These are phyloP conservation scores for Halictus rubicundus DNA, from an alignment of 1,140 invertebrate species.

Conservation along the genomic window DNA sequence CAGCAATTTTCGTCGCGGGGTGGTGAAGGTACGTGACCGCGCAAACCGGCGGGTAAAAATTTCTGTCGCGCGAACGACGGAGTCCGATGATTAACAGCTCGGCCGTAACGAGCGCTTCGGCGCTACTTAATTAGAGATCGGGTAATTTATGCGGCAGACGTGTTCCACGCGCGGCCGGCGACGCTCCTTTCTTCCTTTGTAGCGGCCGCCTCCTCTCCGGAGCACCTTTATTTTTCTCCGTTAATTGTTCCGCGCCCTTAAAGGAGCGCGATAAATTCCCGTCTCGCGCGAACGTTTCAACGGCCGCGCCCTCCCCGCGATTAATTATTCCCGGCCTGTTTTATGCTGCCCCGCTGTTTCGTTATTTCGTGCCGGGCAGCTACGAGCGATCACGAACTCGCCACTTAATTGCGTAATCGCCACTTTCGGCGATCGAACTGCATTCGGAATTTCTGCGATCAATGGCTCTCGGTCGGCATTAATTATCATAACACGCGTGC, in stretches of 20 bases:
- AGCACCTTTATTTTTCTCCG: conserved; percentile 31
- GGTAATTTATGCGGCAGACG: conserved; percentile 61
- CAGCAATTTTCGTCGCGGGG: conserved; percentile 11
- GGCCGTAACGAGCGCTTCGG: conserved; percentile 55
- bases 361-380: not conserved
- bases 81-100: conserved; percentile 57
- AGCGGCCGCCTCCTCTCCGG: not conserved
- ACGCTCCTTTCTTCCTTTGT: conserved; percentile 33
- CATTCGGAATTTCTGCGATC: conserved; percentile 24
- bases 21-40: conserved; percentile 17
- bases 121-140: conserved; percentile 63
- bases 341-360: not conserved
- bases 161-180: conserved; percentile 25
- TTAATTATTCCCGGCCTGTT: conserved; percentile 28
- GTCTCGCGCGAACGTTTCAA: conserved; percentile 1
- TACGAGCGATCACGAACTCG: not conserved
- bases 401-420: not conserved
- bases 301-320: not conserved
- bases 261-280: conserved; percentile 37
- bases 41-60: conserved; percentile 48
- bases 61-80: conserved; percentile 25
- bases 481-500: no score
- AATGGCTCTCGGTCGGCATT: not conserved
- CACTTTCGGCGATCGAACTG: not conserved
- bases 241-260: conserved; percentile 42